phyloP scores from a whole-genome alignment of 1,140 invertebrate genomes.

The Caenorhabditis inopinata region DNA sequence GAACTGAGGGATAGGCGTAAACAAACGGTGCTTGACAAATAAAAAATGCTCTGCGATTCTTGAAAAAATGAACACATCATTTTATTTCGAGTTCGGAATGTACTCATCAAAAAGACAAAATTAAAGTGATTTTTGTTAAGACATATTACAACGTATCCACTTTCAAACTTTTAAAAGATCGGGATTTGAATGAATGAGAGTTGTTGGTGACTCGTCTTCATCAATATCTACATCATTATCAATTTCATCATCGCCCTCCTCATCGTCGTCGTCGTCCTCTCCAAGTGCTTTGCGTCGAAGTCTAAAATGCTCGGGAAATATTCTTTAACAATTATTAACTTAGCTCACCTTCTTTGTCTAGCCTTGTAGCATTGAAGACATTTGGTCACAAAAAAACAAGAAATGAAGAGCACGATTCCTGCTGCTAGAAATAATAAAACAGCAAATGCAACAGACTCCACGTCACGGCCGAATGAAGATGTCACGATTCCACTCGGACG shows the following conservation, averaged over 20 bases:
- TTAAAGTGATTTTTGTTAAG: too few species aligned
- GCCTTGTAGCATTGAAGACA: constrained; percentile 11
- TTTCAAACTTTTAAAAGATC: constrained; percentile 6
- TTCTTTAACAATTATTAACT: too few species aligned
- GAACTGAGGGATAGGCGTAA: too few species aligned
- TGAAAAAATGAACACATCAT: too few species aligned
- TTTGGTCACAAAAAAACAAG: constrained; percentile 19
- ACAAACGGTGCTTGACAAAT: too few species aligned
- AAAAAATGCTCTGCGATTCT: too few species aligned
- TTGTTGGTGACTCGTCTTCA: not conserved
- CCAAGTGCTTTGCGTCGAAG: constrained; percentile 20
- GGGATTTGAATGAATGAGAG: not conserved
- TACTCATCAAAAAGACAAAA: too few species aligned
- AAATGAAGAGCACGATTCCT: not conserved
- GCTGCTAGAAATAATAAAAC: not conserved
- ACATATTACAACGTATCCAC: not conserved
- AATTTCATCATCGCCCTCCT: not conserved
- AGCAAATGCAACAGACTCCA: not conserved
- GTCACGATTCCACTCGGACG: not conserved
- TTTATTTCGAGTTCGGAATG: too few species aligned
- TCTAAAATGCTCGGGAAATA: not conserved
- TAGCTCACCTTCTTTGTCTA: not conserved
- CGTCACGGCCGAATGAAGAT: not conserved
- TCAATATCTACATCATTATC: not conserved
- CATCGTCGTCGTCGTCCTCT: constrained; percentile 13